phyloP scores from a whole-genome alignment of 2,797 vertebrate genomes.

The Scolopax bukidnonensis region DNA sequence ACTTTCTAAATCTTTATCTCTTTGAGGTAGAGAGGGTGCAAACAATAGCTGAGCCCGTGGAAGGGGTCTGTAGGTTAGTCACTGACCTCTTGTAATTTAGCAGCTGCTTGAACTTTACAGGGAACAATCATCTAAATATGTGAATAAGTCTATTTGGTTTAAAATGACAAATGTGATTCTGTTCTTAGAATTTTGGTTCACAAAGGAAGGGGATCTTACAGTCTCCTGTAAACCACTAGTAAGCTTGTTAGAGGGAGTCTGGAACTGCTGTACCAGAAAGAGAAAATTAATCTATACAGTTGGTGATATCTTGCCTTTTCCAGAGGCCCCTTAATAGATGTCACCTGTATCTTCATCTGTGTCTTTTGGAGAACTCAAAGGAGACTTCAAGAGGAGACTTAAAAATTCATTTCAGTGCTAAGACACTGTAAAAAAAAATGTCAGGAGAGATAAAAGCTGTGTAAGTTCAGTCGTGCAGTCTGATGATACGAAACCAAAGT shows the following conservation, averaged over 20 bases:
- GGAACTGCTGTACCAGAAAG: background rate
- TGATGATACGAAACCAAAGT: background rate
- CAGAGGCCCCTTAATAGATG: background rate
- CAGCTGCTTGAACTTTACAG: background rate
- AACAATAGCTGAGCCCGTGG: background rate
- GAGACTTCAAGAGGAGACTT: background rate
- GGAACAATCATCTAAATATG: background rate
- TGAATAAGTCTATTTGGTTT: background rate
- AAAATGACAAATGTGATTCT: background rate
- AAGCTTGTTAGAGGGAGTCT: background rate
- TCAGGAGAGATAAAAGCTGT: background rate
- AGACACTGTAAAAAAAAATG: background rate
- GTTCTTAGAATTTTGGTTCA: background rate
- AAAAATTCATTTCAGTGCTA: background rate
- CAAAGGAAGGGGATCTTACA: background rate
- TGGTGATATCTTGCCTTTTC: conserved; percentile 33
- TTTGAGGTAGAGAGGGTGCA: background rate
- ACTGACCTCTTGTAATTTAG: conserved; percentile 1
- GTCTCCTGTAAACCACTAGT: background rate
- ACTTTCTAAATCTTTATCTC: background rate
- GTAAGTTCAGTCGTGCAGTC: background rate
- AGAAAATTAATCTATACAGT: background rate
- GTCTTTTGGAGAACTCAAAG: background rate
- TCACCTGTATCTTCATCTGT: background rate
- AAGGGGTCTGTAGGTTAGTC: background rate